phyloP scores from a whole-genome alignment of 1,140 invertebrate genomes.

The Planococcus citri region DNA sequence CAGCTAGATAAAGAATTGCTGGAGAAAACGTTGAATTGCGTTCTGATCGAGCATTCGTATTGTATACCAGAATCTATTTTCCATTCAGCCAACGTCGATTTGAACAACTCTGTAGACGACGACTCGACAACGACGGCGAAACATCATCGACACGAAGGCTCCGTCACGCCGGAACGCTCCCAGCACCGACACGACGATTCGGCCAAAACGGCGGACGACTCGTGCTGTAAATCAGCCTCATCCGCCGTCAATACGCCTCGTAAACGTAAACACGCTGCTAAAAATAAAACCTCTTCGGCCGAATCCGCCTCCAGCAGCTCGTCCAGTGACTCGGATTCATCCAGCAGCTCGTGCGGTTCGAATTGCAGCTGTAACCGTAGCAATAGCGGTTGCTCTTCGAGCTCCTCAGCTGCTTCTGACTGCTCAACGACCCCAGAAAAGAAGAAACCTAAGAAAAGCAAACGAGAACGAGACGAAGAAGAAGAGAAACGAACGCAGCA shows the following conservation, averaged over 20 bases:
- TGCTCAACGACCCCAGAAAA: conserved; percentile 39
- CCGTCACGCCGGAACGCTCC: neutral
- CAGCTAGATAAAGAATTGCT: no score
- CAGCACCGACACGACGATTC: neutral
- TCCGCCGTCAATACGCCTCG: neutral
- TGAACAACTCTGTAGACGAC: neutral
- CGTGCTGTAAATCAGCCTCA: neutral
- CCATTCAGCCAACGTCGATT: neutral
- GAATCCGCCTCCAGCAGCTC: conserved; percentile 33
- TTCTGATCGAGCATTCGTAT: conserved; percentile 10
- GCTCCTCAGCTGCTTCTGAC: conserved; percentile 52
- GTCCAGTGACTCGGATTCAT: conserved; percentile 58
- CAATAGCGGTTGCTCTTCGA: conserved; percentile 45
- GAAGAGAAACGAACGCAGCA: neutral
- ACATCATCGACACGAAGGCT: neutral
- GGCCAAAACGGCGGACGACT: neutral
- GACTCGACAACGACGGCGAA: neutral
- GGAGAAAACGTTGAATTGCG: conserved; percentile 1
- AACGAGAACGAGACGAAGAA: conserved; percentile 31
- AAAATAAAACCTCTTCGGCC: neutral
- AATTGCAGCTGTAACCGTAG: conserved; percentile 66
- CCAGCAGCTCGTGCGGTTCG: conserved; percentile 60
- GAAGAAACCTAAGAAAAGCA: conserved; percentile 31
- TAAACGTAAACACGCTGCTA: conserved; percentile 14
- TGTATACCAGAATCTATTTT: neutral